Evolutionary conservation across 2,888 invertebrate species (phyloP), one percentile per base, ranked within the genome.

Genomic region (Corbicula japonica): DNA sequence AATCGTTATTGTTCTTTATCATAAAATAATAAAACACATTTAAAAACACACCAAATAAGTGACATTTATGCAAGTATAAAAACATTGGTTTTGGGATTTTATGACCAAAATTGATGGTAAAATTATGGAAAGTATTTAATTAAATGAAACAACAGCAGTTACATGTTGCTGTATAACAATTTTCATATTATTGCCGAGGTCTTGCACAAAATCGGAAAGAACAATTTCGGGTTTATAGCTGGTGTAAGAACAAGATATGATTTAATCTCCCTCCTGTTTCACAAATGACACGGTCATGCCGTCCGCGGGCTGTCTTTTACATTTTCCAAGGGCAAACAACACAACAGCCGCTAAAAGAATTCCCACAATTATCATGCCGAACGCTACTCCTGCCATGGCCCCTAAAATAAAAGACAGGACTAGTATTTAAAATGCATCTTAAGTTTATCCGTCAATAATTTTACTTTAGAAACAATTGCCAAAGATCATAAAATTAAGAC

Each of bases 321-420:
- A 68, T 80, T 84, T 86, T 0, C 74, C 69, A 50, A 84, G 70
- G 10, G 71, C 77, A 21, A 84, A 76, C 26, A 76, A 77, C 38
- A 76, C 69, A 0, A 66, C 86, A 12, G 81, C 63, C 0, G 87
- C 87, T 21, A 87, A 23, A 6, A 89, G 28, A 1, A 86, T 52
- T 41, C 89, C 89, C 4, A 88, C 56, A 18, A 86, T 74, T 15
- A 88, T 65, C 88, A 88, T 88, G 35, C 79, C 86, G 32, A 89
- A 75, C 8, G 84, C 88, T 12, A 89, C 54, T n/a, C 88, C 89
- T 10, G 83, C 89, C 85, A 87, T 85, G 2, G 88, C 82, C 62
- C 88, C 89, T 89, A 82, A 26, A 79, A 79, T 26, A 48, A 58
- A 73, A n/a, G n/a, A n/a, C n/a, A 26, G 21, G 4, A 48, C 28